Base-by-base conservation (phyloP, 2,797 vertebrate genomes). In the Peromyscus eremicus region DNA sequence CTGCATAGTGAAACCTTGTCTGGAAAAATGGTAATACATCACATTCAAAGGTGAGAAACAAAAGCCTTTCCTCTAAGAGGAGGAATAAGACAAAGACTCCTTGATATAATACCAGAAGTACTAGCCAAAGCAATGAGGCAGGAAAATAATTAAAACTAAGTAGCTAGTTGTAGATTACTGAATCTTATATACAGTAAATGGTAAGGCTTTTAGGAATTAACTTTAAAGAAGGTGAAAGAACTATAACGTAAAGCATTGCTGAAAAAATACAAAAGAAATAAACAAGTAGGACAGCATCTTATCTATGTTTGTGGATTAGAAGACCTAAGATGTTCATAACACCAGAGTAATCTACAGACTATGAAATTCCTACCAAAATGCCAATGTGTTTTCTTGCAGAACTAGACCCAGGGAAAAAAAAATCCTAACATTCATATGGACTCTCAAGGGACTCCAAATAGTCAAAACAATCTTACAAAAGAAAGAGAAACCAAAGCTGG, bases 41-140 rank as follows among this genome's bases (percentile, higher is more conserved):
- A 25, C 34, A 82, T 14, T 37, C 43, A 64, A 75, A 2, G n/a
- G 8, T 46, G 75, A 71, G 60, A n/a, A 68, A 75, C 57, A 34
- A 32, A 37, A 57, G 32, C 19, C 60, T 55, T 82, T 87, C 21
- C 32, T 79, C 46, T 49, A 64, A 77, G 73, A 60, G 13, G 25
- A 90, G 68, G 12, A 94, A 92, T 14, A 77, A 76, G 70, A 27
- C 71, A 95, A 88, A n/a, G 17, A 86, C 85, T 82, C 62, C 49
- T 77, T 43, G 88, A 92, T n/a, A 76, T 40, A 89, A 60, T n/a
- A 92, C 49, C 86, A 60, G 21, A 73, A 89, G 43, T 43, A 49
- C 25, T 88, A 84, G n/a, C n/a, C 66, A 86, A 10, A 71, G 84
- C 49, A 71, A 1, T 29, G 8, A 55, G 23, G 66, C 84, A 37